These are phyloP conservation scores for Collichthys lucidus DNA, from an alignment of 2,113 vertebrate species.

Conservation along the genomic window DNA sequence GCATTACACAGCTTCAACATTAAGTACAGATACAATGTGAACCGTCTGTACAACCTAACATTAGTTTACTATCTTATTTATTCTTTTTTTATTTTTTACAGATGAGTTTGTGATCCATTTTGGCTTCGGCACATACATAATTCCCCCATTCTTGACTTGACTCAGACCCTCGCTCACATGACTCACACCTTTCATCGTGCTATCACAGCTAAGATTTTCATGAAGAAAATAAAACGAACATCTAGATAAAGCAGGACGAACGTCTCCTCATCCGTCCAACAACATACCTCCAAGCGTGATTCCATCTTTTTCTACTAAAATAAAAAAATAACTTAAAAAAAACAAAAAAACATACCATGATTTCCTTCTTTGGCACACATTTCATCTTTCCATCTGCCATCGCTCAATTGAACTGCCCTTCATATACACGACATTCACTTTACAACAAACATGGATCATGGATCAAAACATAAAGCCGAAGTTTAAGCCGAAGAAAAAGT, in stretches of 20 bases:
- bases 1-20: slow-evolving; percentile 91
- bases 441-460: slow-evolving; percentile 61
- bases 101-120: slow-evolving; percentile 86
- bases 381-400: slow-evolving; percentile 82
- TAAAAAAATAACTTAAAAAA: slow-evolving; percentile 58
- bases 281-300: slow-evolving; percentile 59
- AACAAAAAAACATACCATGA: slow-evolving; percentile 76
- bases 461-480: slow-evolving; percentile 69
- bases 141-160: slow-evolving; percentile 84
- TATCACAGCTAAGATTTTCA: slow-evolving; percentile 85
- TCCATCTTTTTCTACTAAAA: slow-evolving; percentile 69
- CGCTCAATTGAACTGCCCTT: slow-evolving; percentile 60
- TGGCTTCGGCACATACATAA: slow-evolving; percentile 86
- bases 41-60: slow-evolving; percentile 96
- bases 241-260: slow-evolving; percentile 85
- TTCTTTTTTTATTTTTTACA: slow-evolving; percentile 82
- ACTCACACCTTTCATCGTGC: slow-evolving; percentile 90
- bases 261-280: slow-evolving; percentile 31
- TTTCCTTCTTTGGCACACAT: slow-evolving; percentile 91
- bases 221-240: slow-evolving; percentile 87
- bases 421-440: slow-evolving; percentile 70
- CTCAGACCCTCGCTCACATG: slow-evolving; percentile 89
- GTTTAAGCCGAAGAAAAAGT: slow-evolving; percentile 70
- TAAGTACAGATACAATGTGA: slow-evolving; percentile 90
- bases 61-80: slow-evolving; percentile 79